A percentile compares a stretch with the other conserved stretches of the same genome.
phyloP scores from a whole-genome alignment of 2,888 invertebrate species.

The Lutraria lutraria region DNA sequence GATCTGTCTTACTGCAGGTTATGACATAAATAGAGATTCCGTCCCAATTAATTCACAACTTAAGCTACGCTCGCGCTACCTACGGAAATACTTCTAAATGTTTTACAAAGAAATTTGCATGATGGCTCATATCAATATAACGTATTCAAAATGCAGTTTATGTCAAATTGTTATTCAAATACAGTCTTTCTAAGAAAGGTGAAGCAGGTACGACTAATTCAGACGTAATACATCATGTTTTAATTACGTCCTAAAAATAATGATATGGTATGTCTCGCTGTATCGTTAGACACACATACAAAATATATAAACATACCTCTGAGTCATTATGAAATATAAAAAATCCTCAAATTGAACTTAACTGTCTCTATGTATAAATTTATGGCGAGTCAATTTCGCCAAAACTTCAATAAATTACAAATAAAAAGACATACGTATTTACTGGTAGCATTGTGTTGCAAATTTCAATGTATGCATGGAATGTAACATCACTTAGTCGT shows the following conservation, averaged over 20 bases:
- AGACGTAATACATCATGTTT: conserved; percentile 33
- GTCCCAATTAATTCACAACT: conserved; percentile 34
- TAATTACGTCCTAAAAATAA: conserved; percentile 29
- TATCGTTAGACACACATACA: neutral
- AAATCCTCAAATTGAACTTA: neutral
- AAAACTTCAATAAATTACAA: neutral
- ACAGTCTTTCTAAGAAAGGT: conserved; percentile 35
- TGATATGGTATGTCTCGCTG: neutral
- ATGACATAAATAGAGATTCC: conserved; percentile 40
- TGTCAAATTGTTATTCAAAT: conserved; percentile 39
- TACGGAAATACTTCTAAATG: neutral
- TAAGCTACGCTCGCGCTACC: conserved; percentile 32
- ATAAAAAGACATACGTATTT: too few relatives aligned
- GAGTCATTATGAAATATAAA: neutral
- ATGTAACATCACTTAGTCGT: too few relatives aligned
- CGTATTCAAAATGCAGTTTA: conserved; percentile 41
- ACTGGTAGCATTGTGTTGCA: too few relatives aligned
- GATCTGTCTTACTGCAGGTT: conserved; percentile 35
- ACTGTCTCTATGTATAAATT: neutral
- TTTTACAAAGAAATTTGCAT: conserved; percentile 24
- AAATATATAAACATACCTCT: neutral
- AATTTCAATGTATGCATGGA: too few relatives aligned
- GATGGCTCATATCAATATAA: conserved; percentile 31
- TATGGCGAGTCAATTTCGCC: neutral
- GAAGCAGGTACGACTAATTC: conserved; percentile 5